These are phyloP conservation scores for Globia sparganii DNA, from an alignment of 2,888 invertebrate genomes.

Conservation along the genomic window DNA sequence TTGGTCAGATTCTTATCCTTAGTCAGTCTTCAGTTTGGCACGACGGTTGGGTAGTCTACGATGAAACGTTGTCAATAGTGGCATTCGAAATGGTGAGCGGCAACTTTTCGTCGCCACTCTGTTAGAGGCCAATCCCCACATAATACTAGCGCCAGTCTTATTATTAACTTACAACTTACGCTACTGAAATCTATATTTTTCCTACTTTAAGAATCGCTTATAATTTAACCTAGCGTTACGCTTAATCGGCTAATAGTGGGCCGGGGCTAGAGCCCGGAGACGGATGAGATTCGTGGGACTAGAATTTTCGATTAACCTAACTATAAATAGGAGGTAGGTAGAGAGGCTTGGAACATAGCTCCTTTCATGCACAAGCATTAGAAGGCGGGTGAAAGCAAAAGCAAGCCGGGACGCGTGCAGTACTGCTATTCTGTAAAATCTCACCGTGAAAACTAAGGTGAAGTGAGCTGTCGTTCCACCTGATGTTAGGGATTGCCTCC, in stretches of 20 bases:
- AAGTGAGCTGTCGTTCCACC: too few species aligned
- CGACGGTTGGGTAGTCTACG: slow-evolving; percentile 22
- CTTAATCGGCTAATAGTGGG: slow-evolving; percentile 71
- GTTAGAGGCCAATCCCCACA: slow-evolving; percentile 67
- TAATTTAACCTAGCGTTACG: slow-evolving; percentile 69
- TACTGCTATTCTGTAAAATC: too few species aligned
- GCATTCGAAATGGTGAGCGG: slow-evolving; percentile 46
- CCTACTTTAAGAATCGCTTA: slow-evolving; percentile 68
- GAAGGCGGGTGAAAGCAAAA: slow-evolving; percentile 37
- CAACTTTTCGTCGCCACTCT: slow-evolving; percentile 61
- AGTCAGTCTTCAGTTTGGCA: slow-evolving; percentile 59
- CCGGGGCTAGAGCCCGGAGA: slow-evolving; percentile 48
- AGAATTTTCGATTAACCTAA: slow-evolving; percentile 54
- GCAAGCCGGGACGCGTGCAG: slow-evolving; percentile 44
- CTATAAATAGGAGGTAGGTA: slow-evolving; percentile 41
- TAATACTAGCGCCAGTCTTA: slow-evolving; percentile 80
- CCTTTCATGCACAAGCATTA: slow-evolving; percentile 37
- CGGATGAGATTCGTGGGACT: slow-evolving; percentile 44
- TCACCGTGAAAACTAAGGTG: too few species aligned
- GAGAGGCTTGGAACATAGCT: slow-evolving; percentile 32
- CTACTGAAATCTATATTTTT: slow-evolving; percentile 73
- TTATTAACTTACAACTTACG: slow-evolving; percentile 69
- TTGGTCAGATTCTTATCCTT: slow-evolving; percentile 48
- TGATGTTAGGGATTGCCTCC: too few species aligned
- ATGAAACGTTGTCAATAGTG: slow-evolving; percentile 37